These are phyloP conservation scores for Siniperca undulata DNA, from an alignment of 2,797 vertebrate genomes.

Conservation along the genomic window DNA sequence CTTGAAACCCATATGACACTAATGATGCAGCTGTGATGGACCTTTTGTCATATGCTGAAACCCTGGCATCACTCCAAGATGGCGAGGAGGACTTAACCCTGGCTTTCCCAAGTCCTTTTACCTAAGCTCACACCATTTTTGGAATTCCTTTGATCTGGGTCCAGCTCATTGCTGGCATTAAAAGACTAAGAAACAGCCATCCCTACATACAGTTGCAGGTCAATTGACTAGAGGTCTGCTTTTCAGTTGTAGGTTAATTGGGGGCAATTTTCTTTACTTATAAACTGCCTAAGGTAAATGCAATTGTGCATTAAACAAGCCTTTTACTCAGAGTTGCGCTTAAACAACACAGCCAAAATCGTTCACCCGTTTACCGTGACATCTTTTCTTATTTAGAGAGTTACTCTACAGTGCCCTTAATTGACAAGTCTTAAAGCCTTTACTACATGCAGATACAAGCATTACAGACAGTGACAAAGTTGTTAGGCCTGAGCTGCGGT, in stretches of 20 bases:
- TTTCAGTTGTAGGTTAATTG: slow-evolving; percentile 37
- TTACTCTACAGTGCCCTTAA: slow-evolving; percentile 55
- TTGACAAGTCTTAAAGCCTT: slow-evolving; percentile 71
- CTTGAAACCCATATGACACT: slow-evolving; percentile 43
- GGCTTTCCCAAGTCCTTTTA: slow-evolving; percentile 59
- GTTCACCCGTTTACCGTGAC: slow-evolving; percentile 40
- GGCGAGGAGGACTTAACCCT: slow-evolving; percentile 47
- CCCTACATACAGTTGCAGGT: slow-evolving; percentile 36
- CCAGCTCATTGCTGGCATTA: slow-evolving; percentile 43
- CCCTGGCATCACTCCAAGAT: slow-evolving; percentile 49
- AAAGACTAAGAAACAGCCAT: slow-evolving; percentile 40
- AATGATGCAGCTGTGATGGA: slow-evolving; percentile 53
- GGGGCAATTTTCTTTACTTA: slow-evolving; percentile 38
- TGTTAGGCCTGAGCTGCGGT: slow-evolving; percentile 73
- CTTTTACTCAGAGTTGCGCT: slow-evolving; percentile 41
- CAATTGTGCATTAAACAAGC: slow-evolving; percentile 55
- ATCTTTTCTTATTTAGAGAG: slow-evolving; percentile 47
- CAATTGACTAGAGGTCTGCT: slow-evolving; percentile 41
- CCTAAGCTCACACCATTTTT: slow-evolving; percentile 42
- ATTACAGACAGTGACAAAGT: slow-evolving; percentile 65
- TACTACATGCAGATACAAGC: slow-evolving; percentile 77
- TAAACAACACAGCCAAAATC: slow-evolving; percentile 38
- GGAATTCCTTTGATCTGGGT: slow-evolving; percentile 59
- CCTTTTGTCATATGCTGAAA: slow-evolving; percentile 47
- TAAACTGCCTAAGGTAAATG: slow-evolving; percentile 49